These are phyloP conservation scores for Bubo bubo DNA, from an alignment of 2,113 vertebrate genomes.

Conservation along the genomic window DNA sequence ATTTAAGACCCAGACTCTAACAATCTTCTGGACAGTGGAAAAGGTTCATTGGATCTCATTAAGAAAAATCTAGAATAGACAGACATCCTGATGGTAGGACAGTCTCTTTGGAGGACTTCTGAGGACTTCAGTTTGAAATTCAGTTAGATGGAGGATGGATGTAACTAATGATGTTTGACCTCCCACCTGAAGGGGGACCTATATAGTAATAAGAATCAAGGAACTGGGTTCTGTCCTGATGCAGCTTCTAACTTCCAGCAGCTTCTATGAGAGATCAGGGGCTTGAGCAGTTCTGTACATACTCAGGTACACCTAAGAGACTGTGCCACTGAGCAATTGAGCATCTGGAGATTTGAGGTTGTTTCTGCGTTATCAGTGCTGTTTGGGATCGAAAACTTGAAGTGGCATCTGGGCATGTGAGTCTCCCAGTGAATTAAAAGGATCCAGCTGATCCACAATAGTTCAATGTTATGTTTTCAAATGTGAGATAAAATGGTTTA, in stretches of 20 bases:
- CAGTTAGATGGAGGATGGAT: background rate
- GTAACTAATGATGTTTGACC: background rate
- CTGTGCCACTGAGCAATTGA: background rate
- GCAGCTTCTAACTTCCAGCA: background rate
- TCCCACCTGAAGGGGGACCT: background rate
- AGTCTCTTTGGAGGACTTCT: background rate
- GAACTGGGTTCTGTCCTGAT: background rate
- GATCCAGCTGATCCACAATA: background rate
- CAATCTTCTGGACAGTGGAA: background rate
- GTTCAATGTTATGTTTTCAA: background rate
- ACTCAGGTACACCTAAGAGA: background rate
- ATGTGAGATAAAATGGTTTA: background rate
- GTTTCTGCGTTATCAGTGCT: background rate
- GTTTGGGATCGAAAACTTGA: background rate
- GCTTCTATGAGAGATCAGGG: background rate
- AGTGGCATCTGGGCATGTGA: background rate
- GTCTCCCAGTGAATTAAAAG: background rate
- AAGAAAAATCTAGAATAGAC: background rate
- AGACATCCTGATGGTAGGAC: background rate
- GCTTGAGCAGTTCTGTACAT: background rate
- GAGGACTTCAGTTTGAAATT: background rate
- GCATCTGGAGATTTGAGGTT: background rate
- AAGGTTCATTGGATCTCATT: fast-evolving
- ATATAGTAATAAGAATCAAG: background rate
- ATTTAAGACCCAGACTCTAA: background rate